A percentile compares a stretch with the other conserved stretches of the same genome.
phyloP scores from a whole-genome alignment of 2,888 invertebrate species.

The Masnerella sp. region DNA sequence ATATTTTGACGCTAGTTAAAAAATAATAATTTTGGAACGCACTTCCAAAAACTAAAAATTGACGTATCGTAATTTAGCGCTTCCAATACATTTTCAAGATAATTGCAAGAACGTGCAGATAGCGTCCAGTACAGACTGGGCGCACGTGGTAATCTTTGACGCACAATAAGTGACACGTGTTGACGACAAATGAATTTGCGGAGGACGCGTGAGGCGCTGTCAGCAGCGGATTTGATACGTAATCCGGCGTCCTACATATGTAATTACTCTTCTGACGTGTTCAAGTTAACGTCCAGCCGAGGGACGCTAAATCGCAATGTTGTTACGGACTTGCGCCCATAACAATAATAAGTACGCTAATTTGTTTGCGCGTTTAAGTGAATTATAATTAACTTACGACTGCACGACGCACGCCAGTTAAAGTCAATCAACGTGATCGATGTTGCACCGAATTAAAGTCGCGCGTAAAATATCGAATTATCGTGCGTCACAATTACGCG shows the following conservation, averaged over 20 bases:
- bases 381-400: constrained; percentile 13
- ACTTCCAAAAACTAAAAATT: too few species aligned
- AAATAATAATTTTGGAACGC: too few species aligned
- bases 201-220: constrained; percentile 63
- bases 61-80: too few species aligned
- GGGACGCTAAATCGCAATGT: constrained; percentile 13
- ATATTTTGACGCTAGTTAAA: too few species aligned
- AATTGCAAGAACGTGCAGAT: constrained; percentile 12
- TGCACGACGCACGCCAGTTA: background rate
- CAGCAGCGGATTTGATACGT: constrained; percentile 65
- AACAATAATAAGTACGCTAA: background rate
- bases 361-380: background rate
- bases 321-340: background rate
- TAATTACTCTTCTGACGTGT: constrained; percentile 67
- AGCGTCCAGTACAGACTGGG: constrained; percentile 25
- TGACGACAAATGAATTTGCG: constrained; percentile 70
- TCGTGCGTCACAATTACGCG: constrained; percentile 28
- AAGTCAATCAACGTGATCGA: constrained; percentile 5
- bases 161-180: constrained; percentile 70
- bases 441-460: background rate
- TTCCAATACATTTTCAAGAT: too few species aligned
- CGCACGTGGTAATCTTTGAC: constrained; percentile 45
- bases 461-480: constrained; percentile 24
- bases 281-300: constrained; percentile 53
- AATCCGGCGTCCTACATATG: constrained; percentile 64